Evolutionary conservation across 2,797 vertebrate genomes (phyloP).

Genomic region (Pipistrellus kuhlii): DNA sequence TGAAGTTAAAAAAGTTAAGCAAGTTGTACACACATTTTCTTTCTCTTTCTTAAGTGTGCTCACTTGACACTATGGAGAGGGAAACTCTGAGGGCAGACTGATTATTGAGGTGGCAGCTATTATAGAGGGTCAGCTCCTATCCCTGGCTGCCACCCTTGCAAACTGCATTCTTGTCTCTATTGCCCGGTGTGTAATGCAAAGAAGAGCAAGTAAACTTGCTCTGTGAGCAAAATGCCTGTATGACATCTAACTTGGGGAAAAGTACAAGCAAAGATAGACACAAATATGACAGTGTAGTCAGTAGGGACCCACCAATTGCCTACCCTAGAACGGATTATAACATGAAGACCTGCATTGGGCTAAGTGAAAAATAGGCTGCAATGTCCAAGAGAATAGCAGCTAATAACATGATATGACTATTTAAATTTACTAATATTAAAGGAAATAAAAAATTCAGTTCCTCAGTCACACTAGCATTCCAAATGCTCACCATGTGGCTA

Average conservation of each 20-base stretch:
- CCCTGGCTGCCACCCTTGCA: not conserved
- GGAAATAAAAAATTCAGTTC: not conserved
- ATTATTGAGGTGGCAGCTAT: not conserved
- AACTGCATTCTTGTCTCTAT: not conserved
- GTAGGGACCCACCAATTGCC: not conserved
- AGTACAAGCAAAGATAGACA: not conserved
- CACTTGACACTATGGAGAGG: not conserved
- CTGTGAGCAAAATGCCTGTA: not conserved
- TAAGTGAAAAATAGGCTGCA: not conserved
- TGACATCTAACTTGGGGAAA: not conserved
- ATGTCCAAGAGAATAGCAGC: not conserved
- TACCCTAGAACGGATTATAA: not conserved
- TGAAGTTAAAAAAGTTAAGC: not conserved
- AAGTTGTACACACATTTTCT: not conserved
- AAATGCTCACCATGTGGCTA: not conserved
- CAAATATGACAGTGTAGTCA: not conserved
- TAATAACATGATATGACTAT: not conserved
- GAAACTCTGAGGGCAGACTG: not conserved
- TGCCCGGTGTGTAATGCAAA: not conserved
- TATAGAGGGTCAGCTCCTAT: not conserved
- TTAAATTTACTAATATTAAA: not conserved
- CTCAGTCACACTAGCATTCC: not conserved
- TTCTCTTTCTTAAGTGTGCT: conserved; percentile 26
- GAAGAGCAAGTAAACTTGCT: not conserved
- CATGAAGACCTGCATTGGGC: not conserved